These are phyloP conservation scores for Protosalanx chinensis DNA, from an alignment of 2,797 vertebrate genomes.

Conservation along the genomic window DNA sequence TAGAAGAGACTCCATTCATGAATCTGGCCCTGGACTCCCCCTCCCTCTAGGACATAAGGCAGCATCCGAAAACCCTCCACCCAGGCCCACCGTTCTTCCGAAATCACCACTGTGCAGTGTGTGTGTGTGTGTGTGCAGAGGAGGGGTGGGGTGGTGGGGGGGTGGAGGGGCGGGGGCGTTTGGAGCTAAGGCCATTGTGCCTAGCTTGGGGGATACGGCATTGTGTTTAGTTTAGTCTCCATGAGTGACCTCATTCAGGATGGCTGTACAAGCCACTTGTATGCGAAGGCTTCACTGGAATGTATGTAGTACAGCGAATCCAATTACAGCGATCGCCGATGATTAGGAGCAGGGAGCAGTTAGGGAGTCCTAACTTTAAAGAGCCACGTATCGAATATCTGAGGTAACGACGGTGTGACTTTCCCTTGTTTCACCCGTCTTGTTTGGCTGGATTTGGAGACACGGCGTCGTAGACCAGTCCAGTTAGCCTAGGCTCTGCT, in stretches of 20 bases:
- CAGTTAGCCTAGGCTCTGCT: background rate
- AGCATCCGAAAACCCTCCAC: no score
- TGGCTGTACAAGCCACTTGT: conserved; percentile 29
- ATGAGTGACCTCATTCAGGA: conserved; percentile 43
- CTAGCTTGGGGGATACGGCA: conserved; percentile 37
- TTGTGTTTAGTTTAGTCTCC: conserved; percentile 14
- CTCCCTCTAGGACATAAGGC: background rate
- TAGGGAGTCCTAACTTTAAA: conserved; percentile 8
- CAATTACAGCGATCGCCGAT: conserved; percentile 52
- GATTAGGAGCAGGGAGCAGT: conserved; percentile 35
- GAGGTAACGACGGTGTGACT: background rate
- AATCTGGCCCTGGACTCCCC: background rate
- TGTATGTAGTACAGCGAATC: conserved; percentile 25
- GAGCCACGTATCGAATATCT: background rate
- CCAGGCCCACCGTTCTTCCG: background rate
- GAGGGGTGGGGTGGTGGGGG: background rate
- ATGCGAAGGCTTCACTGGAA: conserved; percentile 34
- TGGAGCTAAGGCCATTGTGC: conserved; percentile 30
- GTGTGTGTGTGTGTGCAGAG: conserved; percentile 1
- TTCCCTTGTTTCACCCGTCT: no score
- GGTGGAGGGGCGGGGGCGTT: background rate
- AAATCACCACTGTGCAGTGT: background rate
- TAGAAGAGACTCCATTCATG: background rate
- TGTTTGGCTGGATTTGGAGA: background rate
- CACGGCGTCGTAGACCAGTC: conserved; percentile 4